Evolutionary conservation across 2,888 invertebrate genomes (phyloP).

Genomic region (Cheilosia scutellata): DNA sequence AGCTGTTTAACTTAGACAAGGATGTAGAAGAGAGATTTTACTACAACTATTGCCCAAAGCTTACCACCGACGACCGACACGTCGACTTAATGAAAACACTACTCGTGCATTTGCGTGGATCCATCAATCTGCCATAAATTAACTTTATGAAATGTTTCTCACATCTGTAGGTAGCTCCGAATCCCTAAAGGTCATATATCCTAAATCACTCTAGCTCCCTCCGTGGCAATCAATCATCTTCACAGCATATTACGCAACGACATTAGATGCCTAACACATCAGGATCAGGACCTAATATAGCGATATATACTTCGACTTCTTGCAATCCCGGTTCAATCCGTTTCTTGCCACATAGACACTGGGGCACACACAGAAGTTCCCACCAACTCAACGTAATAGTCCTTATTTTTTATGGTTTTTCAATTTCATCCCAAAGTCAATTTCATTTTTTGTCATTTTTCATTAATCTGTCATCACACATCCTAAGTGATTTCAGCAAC

Average conservation of each 20-base stretch:
- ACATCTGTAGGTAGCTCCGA: neutral
- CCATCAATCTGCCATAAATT: constrained; percentile 34
- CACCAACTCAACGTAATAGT: constrained; percentile 36
- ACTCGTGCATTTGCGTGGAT: neutral
- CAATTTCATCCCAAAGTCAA: constrained; percentile 72
- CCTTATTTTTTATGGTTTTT: constrained; percentile 61
- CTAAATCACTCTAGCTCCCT: constrained; percentile 4
- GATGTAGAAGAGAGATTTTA: neutral
- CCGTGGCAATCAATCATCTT: constrained; percentile 62
- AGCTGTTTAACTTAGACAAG: too few relatives aligned
- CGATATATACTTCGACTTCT: constrained; percentile 25
- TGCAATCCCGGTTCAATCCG: constrained; percentile 32
- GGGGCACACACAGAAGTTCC: constrained; percentile 55
- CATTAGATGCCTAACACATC: constrained; percentile 36
- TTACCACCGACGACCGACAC: too few relatives aligned
- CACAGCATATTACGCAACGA: constrained; percentile 43
- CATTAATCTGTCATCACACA: constrained; percentile 82
- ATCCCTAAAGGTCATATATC: constrained; percentile 34
- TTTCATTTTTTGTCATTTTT: constrained; percentile 80
- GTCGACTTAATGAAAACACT: neutral
- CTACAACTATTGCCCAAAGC: neutral
- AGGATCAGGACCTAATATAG: constrained; percentile 19
- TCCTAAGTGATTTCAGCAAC: constrained; percentile 79
- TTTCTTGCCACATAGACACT: constrained; percentile 35
- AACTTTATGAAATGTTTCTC: constrained; percentile 15